These are phyloP conservation scores for Drosophila micromelanica DNA, from an alignment of 1,140 invertebrate species.

Conservation along the genomic window DNA sequence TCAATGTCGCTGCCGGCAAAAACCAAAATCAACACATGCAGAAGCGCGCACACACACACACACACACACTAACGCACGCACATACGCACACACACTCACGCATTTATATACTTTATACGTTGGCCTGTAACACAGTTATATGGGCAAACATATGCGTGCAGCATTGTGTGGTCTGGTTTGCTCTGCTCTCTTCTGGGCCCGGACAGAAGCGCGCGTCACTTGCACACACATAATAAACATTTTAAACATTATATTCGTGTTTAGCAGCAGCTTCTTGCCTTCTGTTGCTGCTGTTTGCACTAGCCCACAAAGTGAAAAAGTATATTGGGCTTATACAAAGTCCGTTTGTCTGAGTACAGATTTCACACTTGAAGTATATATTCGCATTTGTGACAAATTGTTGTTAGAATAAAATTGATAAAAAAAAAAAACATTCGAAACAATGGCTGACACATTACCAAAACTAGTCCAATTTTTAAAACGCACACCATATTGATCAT, in stretches of 20 bases:
- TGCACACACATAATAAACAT: slow-evolving; percentile 82
- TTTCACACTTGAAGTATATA: too few species aligned
- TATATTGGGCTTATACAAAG: too few species aligned
- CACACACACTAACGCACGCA: too few species aligned
- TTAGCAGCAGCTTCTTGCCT: slow-evolving; percentile 73
- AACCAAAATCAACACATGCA: slow-evolving; percentile 73
- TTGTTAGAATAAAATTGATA: too few species aligned
- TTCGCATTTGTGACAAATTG: too few species aligned
- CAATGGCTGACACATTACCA: too few species aligned
- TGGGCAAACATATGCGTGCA: slow-evolving; percentile 34
- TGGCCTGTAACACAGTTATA: slow-evolving; percentile 51
- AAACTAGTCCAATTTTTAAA: too few species aligned
- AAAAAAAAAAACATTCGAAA: too few species aligned
- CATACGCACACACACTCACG: background rate
- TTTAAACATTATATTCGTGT: slow-evolving; percentile 83
- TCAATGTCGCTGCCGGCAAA: slow-evolving; percentile 60
- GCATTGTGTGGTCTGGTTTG: slow-evolving; percentile 6
- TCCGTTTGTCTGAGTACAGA: background rate
- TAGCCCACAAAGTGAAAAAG: too few species aligned
- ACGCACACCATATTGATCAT: too few species aligned
- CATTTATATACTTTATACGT: slow-evolving; percentile 10
- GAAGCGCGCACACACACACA: slow-evolving; percentile 13
- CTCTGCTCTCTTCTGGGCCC: slow-evolving; percentile 10
- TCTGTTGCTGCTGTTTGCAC: slow-evolving; percentile 6
- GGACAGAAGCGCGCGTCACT: slow-evolving; percentile 61